A percentile compares a stretch with the other conserved stretches of the same genome.
Conservation (phyloP, 2,113 vertebrate species). For the Notarius lentiginosus region DNA sequence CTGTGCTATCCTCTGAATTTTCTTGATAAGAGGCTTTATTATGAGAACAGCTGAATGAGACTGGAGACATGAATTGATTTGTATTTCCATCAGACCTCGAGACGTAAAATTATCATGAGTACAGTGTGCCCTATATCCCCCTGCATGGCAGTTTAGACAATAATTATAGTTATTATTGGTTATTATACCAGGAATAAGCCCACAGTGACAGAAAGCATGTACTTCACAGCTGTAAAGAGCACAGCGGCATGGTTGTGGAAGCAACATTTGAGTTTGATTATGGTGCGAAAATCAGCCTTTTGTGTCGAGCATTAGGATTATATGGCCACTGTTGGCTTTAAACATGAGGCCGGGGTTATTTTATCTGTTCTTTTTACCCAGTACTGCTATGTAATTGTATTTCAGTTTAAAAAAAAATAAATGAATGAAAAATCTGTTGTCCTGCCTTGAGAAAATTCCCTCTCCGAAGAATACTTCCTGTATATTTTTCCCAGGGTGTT, state of each 20-base stretch:
- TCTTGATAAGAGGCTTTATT: background rate
- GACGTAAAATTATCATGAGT: background rate
- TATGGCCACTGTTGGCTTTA: background rate
- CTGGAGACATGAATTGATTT: background rate
- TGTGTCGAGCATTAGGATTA: background rate
- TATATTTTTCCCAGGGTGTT: too few species aligned
- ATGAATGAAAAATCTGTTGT: background rate
- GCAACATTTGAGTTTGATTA: background rate
- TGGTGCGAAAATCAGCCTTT: background rate
- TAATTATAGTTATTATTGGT: constrained; percentile 36
- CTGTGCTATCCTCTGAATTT: background rate
- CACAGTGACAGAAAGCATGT: background rate
- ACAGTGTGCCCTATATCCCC: background rate
- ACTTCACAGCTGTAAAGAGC: constrained; percentile 1
- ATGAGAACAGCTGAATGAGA: background rate
- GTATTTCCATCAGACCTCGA: constrained; percentile 8
- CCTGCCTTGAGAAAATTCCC: background rate
- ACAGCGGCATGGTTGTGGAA: background rate
- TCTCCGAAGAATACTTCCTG: background rate
- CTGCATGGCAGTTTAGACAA: background rate
- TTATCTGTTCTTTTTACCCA: background rate
- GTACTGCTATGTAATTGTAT: background rate
- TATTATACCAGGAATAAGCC: constrained; percentile 16
- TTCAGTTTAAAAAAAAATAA: background rate
- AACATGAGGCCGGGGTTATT: background rate